Base-by-base conservation (phyloP, 2,797 vertebrate genomes). In the Sebastolobus altivelis region DNA sequence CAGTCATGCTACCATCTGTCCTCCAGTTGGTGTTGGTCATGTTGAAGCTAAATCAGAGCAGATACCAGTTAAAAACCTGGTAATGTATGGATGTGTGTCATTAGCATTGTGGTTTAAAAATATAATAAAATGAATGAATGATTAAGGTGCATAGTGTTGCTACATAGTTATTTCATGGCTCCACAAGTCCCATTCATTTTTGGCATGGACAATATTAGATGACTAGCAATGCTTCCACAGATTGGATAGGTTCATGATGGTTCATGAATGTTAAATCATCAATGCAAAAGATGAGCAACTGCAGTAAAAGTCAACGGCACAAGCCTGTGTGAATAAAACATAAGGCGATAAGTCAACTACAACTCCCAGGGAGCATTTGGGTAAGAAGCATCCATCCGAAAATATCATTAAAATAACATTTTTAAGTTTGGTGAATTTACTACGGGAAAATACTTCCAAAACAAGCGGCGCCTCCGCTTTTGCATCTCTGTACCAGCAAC, bases 1-100 rank as follows among this genome's bases (percentile, higher is more conserved):
- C 8, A 80, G 58, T 71, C 52, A 58, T 27, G 54, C 33, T 31
- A 46, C 81, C 83, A 82, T 85, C 78, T 83, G 84, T 80, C 43
- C 67, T 72, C 75, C 25, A 54, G 72, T 83, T 84, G 82, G 25
- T 61, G 79, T 20, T 37, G 55, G 18, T 80, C 71, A 74, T 37
- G 40, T 38, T 79, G 71, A 83, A 59, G 58, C n/a, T 3, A 49
- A 74, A 40, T 49, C 29, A 20, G 31, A 79, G 60, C 10, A 1
- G 55, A 68, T 67, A 33, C 37, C 6, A 14, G 29, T 54, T 49
- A 49, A 49, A 7, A 20, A 20, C 49, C 10, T 49, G 5, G 5
- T 58, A 8, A 76, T 52, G 29, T 18, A 49, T 35, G 31, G 6
- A 74, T 16, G 14, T 35, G 22, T 66, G 7, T 43, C 14, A 27